These are phyloP conservation scores for Phycodurus eques DNA, from an alignment of 2,113 vertebrate genomes.

Conservation along the genomic window DNA sequence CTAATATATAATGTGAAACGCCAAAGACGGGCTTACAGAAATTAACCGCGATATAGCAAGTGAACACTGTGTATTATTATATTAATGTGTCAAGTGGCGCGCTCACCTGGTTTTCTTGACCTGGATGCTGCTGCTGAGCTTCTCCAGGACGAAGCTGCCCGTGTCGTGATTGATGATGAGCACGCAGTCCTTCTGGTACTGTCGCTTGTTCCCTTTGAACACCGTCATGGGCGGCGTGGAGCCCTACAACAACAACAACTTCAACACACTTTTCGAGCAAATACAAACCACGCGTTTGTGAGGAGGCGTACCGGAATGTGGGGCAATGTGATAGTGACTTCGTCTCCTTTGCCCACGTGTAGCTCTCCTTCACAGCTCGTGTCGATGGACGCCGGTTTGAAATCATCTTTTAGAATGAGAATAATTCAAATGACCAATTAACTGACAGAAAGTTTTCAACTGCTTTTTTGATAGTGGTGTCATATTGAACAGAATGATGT, in stretches of 20 bases:
- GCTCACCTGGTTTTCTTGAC: conserved; percentile 97
- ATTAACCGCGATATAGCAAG: too few relatives aligned
- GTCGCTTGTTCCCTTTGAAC: conserved; percentile 97
- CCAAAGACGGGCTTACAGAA: too few relatives aligned
- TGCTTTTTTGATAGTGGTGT: too few relatives aligned
- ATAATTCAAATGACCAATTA: too few relatives aligned
- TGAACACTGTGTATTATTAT: too few relatives aligned
- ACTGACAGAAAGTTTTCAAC: too few relatives aligned
- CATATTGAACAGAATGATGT: too few relatives aligned
- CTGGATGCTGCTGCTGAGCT: conserved; percentile 97
- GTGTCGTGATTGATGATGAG: conserved; percentile 98
- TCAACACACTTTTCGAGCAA: background rate
- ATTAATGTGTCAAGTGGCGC: background rate
- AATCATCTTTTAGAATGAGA: conserved; percentile 82
- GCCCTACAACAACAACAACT: conserved; percentile 69
- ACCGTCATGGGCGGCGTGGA: conserved; percentile 98
- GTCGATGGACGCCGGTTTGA: conserved; percentile 97
- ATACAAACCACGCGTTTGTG: background rate
- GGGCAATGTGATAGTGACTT: conserved; percentile 96
- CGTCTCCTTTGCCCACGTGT: conserved; percentile 96
- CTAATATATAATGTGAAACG: too few relatives aligned
- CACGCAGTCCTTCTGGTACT: conserved; percentile 97
- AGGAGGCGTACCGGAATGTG: conserved; percentile 87
- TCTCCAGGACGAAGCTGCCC: conserved; percentile 93
- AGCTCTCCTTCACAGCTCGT: conserved; percentile 95